A percentile compares a stretch with the other conserved stretches of the same genome.
phyloP scores from a whole-genome alignment of 2,113 vertebrate genomes.

The Lophura nycthemera region DNA sequence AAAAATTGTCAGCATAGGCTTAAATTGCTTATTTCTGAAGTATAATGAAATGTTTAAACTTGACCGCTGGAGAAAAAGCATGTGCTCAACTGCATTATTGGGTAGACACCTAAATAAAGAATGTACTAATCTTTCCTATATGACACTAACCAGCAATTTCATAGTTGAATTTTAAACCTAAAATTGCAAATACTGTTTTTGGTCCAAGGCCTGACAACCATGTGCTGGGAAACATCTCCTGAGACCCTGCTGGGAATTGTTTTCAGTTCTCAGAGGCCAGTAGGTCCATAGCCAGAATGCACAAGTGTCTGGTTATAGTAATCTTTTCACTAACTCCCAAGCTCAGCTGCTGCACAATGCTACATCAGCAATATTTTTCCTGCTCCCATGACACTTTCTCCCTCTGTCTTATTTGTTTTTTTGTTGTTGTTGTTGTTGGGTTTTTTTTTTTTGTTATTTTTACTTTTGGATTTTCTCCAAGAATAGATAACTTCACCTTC shows the following conservation, averaged over 20 bases:
- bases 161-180: background rate
- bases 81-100: background rate
- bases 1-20: background rate
- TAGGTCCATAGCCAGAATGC: background rate
- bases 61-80: background rate
- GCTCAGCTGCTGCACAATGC: background rate
- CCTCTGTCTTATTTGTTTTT: background rate
- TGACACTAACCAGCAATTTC: background rate
- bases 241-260: background rate
- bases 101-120: background rate
- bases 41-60: constrained; percentile 5
- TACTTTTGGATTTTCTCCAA: background rate
- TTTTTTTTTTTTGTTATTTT: background rate
- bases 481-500: background rate
- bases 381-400: background rate
- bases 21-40: background rate
- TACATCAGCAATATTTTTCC: background rate
- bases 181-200: background rate
- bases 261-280: background rate
- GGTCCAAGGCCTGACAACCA: background rate
- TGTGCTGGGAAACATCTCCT: background rate
- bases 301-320: background rate
- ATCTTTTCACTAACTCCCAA: background rate
- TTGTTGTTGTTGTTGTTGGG: background rate
- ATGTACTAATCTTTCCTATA: background rate